These are phyloP conservation scores for Drosophila mercatorum DNA, from an alignment of 2,888 invertebrate species.

Conservation along the genomic window DNA sequence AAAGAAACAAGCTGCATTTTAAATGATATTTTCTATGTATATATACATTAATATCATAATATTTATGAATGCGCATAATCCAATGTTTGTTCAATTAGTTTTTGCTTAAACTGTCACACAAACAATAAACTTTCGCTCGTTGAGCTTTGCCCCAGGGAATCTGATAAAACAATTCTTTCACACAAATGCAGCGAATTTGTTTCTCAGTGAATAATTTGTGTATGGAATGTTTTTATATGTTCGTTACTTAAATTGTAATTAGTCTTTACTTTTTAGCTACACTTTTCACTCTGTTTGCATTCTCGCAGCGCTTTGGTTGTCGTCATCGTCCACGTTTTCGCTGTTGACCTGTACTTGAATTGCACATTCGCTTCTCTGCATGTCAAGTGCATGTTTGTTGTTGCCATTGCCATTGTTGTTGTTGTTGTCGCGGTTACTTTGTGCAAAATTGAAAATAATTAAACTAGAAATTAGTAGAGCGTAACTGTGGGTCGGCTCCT, in stretches of 20 bases:
- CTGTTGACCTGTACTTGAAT: constrained; percentile 62
- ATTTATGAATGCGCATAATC: background rate
- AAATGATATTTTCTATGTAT: background rate
- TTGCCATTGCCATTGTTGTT: constrained; percentile 33
- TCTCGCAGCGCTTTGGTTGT: background rate
- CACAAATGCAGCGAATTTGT: no score
- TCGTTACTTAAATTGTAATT: background rate
- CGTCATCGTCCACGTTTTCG: constrained; percentile 23
- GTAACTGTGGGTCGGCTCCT: constrained; percentile 54
- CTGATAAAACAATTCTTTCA: background rate
- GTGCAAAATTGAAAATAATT: constrained; percentile 74
- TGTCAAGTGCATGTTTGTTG: constrained; percentile 61
- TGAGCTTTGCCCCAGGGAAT: background rate
- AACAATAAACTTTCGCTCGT: no score
- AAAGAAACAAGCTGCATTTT: background rate
- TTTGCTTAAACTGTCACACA: background rate
- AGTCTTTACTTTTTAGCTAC: constrained; percentile 19
- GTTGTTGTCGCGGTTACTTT: constrained; percentile 67
- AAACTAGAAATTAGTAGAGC: constrained; percentile 77
- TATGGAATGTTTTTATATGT: no score
- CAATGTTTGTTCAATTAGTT: no score
- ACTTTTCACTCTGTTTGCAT: constrained; percentile 3
- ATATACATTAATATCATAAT: background rate
- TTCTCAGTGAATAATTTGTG: background rate
- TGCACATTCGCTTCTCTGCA: constrained; percentile 53